A percentile compares a stretch with the other conserved stretches of the same genome.
These are phyloP conservation scores for Nyctereutes procyonoides DNA, from an alignment of 2,113 vertebrate species.

Conservation along the genomic window DNA sequence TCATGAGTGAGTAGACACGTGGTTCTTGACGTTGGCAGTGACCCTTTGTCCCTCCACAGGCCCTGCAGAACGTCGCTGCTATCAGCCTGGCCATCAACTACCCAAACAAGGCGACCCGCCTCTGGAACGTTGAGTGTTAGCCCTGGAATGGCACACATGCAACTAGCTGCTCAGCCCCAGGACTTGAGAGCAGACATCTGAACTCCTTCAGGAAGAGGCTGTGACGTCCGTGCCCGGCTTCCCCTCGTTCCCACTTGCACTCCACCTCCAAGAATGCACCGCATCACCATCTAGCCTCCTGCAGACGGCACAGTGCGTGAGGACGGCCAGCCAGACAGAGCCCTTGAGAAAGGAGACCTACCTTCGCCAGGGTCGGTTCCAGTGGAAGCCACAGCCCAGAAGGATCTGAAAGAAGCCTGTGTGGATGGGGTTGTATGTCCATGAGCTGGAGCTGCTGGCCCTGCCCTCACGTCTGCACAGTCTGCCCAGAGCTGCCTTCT, in stretches of 20 bases:
- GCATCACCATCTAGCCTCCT: not conserved
- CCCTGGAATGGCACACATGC: constrained; percentile 73
- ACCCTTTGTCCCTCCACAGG: constrained; percentile 86
- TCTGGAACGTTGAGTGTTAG: constrained; percentile 92
- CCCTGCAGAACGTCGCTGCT: constrained; percentile 98
- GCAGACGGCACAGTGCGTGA: constrained; percentile 72
- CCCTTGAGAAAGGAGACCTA: constrained; percentile 17
- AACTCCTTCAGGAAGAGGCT: constrained; percentile 76
- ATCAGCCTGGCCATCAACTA: constrained; percentile 99
- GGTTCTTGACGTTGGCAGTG: not conserved
- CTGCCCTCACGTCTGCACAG: not conserved
- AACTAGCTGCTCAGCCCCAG: constrained; percentile 76
- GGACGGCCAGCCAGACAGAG: not conserved
- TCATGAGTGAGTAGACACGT: not conserved
- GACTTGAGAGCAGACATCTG: constrained; percentile 77
- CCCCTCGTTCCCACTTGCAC: not conserved
- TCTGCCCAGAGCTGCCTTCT: not conserved
- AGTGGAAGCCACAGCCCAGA: not conserved
- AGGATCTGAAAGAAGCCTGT: not conserved
- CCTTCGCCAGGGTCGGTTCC: not conserved
- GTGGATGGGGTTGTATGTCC: not conserved
- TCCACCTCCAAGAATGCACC: not conserved
- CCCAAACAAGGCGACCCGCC: constrained; percentile 96
- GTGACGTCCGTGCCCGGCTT: constrained; percentile 78
- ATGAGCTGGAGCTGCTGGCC: not conserved